Evolutionary conservation across 2,888 invertebrate species (phyloP).

Genomic region (Apotomis betuletana): DNA sequence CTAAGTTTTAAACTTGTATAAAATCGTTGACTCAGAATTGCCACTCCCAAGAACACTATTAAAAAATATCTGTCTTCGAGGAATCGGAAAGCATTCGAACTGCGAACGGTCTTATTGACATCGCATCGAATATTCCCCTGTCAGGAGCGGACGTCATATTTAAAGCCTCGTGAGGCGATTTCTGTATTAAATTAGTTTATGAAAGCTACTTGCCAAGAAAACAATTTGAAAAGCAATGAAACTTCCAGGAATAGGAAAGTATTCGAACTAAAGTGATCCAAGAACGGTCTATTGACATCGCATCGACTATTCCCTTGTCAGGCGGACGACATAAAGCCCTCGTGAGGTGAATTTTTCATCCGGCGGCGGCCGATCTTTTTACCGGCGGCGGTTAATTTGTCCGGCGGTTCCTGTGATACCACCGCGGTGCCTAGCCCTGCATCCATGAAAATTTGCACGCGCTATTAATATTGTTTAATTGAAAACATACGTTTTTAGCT

Average conservation of each 20-base stretch:
- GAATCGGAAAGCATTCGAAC: too few relatives aligned
- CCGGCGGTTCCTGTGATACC: conserved; percentile 52
- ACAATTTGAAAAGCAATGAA: background rate
- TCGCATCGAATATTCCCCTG: too few relatives aligned
- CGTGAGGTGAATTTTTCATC: conserved; percentile 65
- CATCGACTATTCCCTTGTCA: conserved; percentile 26
- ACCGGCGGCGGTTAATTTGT: conserved; percentile 67
- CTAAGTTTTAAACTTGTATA: too few relatives aligned
- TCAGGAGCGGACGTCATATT: too few relatives aligned
- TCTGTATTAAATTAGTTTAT: too few relatives aligned
- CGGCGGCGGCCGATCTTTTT: conserved; percentile 52
- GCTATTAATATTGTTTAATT: background rate
- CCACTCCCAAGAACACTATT: too few relatives aligned
- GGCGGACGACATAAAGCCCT: conserved; percentile 55
- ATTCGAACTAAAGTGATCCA: background rate
- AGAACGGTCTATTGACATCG: conserved; percentile 8
- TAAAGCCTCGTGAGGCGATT: too few relatives aligned
- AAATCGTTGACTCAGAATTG: too few relatives aligned
- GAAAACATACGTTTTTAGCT: too few relatives aligned
- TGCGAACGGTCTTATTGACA: too few relatives aligned
- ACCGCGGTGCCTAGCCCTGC: conserved; percentile 43
- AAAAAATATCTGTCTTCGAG: too few relatives aligned
- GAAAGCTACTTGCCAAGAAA: too few relatives aligned
- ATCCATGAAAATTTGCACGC: conserved; percentile 24
- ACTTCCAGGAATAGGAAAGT: background rate